A percentile compares a stretch with the other conserved stretches of the same genome.
Conservation (phyloP, 2,888 invertebrate genomes). For the Parascotia fuliginaria region DNA sequence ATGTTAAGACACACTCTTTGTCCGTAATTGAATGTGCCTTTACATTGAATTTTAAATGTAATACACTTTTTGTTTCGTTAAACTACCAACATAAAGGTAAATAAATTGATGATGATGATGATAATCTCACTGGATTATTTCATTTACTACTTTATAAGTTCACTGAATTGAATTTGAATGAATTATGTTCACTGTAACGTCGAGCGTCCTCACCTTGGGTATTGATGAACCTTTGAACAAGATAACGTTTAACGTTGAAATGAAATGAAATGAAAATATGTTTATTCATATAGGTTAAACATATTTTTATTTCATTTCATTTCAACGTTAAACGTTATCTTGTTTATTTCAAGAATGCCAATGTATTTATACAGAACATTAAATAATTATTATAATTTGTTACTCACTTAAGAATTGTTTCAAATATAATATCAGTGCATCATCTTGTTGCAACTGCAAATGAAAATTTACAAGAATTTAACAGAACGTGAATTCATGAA, state of each 20-base stretch:
- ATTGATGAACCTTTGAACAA: constrained; percentile 40
- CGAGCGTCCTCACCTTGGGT: constrained; percentile 14
- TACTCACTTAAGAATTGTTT: constrained; percentile 50
- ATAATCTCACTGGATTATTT: constrained; percentile 51
- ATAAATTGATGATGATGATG: constrained; percentile 47
- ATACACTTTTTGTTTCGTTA: constrained; percentile 64
- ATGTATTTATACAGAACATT: constrained; percentile 51
- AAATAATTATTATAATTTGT: constrained; percentile 49
- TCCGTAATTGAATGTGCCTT: constrained; percentile 66
- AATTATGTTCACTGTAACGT: no score
- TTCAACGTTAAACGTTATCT: constrained; percentile 43
- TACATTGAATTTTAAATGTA: constrained; percentile 76
- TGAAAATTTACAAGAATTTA: constrained; percentile 60
- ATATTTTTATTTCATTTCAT: no score
- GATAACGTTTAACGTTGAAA: constrained; percentile 42
- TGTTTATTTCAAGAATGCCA: constrained; percentile 40
- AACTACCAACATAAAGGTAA: constrained; percentile 49
- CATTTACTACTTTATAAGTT: constrained; percentile 26
- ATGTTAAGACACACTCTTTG: constrained; percentile 64
- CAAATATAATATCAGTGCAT: constrained; percentile 50
- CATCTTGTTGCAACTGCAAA: constrained; percentile 42
- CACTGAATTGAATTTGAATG: no score
- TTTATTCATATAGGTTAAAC: no score
- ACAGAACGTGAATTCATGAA: constrained; percentile 60
- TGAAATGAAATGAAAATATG: no score